These are phyloP conservation scores for Mus musculus DNA, from an alignment of 2,113 vertebrate genomes.

Conservation along the genomic window GRCm39 chr19:19989501-19990000, in stretches of 20 bases:
- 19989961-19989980: neutral
- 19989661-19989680: conserved; percentile 35
- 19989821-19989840: neutral
- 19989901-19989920: neutral
- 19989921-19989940: neutral
- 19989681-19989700: neutral
- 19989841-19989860: neutral
- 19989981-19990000: neutral
- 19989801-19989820: neutral
- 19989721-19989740: neutral
- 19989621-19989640: conserved; percentile 48
- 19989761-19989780: neutral
- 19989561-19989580: conserved; percentile 44
- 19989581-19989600: conserved; percentile 56
- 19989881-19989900: neutral
- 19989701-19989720: neutral
- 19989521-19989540: conserved; percentile 34
- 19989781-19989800: neutral
- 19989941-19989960: neutral
- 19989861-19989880: neutral
- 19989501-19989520: neutral
- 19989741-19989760: neutral
- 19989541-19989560: neutral
- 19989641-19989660: conserved; percentile 30
- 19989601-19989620: conserved; percentile 20